Percentiles rank a stretch among this genome's conserved stretches.
These are phyloP conservation scores for Phodopus roborovskii DNA, from an alignment of 2,113 vertebrate genomes.

Conservation along the genomic window DNA sequence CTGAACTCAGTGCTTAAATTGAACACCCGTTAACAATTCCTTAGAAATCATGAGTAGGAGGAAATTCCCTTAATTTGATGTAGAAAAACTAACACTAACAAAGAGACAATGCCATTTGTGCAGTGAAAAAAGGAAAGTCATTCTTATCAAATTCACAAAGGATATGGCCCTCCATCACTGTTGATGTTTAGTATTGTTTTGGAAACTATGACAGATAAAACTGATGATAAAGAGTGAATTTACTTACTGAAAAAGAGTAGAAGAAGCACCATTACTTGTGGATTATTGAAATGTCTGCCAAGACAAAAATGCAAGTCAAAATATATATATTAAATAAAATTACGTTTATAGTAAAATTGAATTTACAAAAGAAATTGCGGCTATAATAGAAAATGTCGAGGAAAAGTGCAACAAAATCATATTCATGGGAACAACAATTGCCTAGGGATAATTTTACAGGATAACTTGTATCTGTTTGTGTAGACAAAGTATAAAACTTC, in stretches of 20 bases:
- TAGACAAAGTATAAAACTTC: not conserved
- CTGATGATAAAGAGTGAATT: not conserved
- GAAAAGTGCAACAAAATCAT: not conserved
- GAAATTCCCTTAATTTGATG: slow-evolving; percentile 31
- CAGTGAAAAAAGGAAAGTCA: not conserved
- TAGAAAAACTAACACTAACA: slow-evolving; percentile 30
- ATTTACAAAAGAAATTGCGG: not conserved
- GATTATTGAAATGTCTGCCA: slow-evolving; percentile 35
- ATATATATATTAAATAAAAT: slow-evolving; percentile 43
- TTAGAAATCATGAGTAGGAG: not conserved
- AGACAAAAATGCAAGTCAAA: slow-evolving; percentile 55
- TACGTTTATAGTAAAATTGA: not conserved
- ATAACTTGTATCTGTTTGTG: slow-evolving; percentile 16
- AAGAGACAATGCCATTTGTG: slow-evolving; percentile 24
- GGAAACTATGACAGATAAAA: slow-evolving; percentile 47
- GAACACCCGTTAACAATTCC: slow-evolving; percentile 38
- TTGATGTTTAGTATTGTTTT: slow-evolving; percentile 12
- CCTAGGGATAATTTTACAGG: not conserved
- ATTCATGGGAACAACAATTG: slow-evolving; percentile 21
- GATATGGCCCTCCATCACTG: not conserved
- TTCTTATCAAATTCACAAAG: slow-evolving; percentile 27
- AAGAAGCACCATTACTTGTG: slow-evolving; percentile 14
- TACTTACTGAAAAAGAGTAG: slow-evolving; percentile 13
- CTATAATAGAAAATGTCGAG: slow-evolving; percentile 9
- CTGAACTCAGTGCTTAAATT: slow-evolving; percentile 30